Percentiles rank a stretch among this genome's conserved stretches.
Evolutionary conservation across 2,113 vertebrate genomes (phyloP).

Genomic region (Pseudolaguvia tuberculata): DNA sequence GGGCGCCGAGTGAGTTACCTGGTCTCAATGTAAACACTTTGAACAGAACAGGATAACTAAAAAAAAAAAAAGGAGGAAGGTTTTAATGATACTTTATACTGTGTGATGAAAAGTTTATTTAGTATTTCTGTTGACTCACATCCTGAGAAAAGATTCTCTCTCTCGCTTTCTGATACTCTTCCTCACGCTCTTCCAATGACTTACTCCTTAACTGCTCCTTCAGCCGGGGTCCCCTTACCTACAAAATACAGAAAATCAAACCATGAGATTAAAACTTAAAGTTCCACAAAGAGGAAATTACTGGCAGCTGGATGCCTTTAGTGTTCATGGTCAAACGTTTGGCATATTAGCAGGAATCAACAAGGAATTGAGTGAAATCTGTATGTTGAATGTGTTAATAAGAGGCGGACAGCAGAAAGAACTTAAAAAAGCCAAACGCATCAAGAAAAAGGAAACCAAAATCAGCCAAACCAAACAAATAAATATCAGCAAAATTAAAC

Average conservation of each 20-base stretch:
- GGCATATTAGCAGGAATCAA: not conserved
- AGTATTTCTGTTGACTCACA: slow-evolving; percentile 67
- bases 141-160: slow-evolving; percentile 98
- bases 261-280: not conserved
- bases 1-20: slow-evolving; percentile 65
- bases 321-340: not conserved
- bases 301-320: not conserved
- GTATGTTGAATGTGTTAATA: not conserved
- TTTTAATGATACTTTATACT: slow-evolving; percentile 3
- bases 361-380: no score
- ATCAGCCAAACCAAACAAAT: no score
- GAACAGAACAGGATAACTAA: slow-evolving; percentile 79
- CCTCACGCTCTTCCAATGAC: slow-evolving; percentile 97
- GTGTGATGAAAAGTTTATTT: not conserved
- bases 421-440: no score
- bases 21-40: slow-evolving; percentile 82
- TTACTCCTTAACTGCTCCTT: slow-evolving; percentile 92
- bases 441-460: no score
- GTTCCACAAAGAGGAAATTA: not conserved
- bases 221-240: slow-evolving; percentile 59
- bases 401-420: no score
- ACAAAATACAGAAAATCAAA: slow-evolving; percentile 12
- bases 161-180: slow-evolving; percentile 93
- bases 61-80: slow-evolving; percentile 70
- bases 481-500: no score